Conservation (phyloP, 2,888 invertebrate species). For the Sylvicola cinctus region DNA sequence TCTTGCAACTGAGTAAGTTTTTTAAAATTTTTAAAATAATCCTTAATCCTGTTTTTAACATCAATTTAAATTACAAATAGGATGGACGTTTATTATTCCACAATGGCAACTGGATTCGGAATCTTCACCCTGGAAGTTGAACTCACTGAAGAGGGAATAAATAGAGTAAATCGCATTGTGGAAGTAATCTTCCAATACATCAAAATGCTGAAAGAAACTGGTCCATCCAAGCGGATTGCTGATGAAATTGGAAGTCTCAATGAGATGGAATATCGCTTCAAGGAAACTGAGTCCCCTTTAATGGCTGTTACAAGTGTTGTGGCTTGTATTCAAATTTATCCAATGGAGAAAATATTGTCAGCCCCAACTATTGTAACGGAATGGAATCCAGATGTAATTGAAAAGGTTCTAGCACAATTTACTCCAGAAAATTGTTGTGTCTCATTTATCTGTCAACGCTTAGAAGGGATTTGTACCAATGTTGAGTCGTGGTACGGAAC, state of each 20-base stretch:
- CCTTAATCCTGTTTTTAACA: no score
- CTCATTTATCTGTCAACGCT: slow-evolving; percentile 57
- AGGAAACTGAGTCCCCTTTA: slow-evolving; percentile 48
- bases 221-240: slow-evolving; percentile 77
- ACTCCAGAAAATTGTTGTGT: slow-evolving; percentile 63
- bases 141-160: slow-evolving; percentile 75
- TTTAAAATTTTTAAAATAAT: no score
- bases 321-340: slow-evolving; percentile 50
- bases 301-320: slow-evolving; percentile 18
- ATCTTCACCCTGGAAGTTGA: slow-evolving; percentile 79
- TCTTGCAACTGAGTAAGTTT: slow-evolving; percentile 68
- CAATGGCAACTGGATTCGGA: slow-evolving; percentile 69
- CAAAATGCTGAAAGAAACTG: slow-evolving; percentile 28
- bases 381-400: slow-evolving; percentile 71
- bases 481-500: slow-evolving; percentile 85
- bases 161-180: slow-evolving; percentile 79
- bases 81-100: slow-evolving; percentile 11
- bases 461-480: slow-evolving; percentile 42
- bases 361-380: slow-evolving; percentile 59
- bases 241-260: slow-evolving; percentile 69
- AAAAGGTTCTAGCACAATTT: slow-evolving; percentile 45
- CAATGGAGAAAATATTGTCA: slow-evolving; percentile 66
- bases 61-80: no score
- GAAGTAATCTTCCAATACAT: slow-evolving; percentile 55
- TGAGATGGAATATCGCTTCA: slow-evolving; percentile 68